phyloP scores from a whole-genome alignment of 2,113 vertebrate species.

The Gambusia affinis region DNA sequence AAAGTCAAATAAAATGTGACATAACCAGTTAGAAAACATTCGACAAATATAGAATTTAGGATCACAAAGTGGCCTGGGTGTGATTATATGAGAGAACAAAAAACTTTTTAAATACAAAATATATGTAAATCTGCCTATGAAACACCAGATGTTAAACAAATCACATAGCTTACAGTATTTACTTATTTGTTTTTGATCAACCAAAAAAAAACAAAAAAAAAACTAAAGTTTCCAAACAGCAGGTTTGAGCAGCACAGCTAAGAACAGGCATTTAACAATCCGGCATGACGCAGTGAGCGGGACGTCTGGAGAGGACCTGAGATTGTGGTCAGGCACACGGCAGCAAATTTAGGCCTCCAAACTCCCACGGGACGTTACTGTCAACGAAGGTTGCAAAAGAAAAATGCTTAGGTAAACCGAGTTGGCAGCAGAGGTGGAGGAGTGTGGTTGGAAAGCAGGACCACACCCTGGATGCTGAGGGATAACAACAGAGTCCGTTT shows the following conservation, averaged over 20 bases:
- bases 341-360: constrained; percentile 26
- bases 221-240: not conserved
- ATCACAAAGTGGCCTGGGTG: too few relatives aligned
- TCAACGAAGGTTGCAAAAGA: constrained; percentile 15
- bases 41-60: too few relatives aligned
- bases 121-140: not conserved
- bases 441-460: constrained; percentile 44
- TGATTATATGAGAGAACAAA: too few relatives aligned
- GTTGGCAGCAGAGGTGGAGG: constrained; percentile 45
- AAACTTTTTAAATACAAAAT: too few relatives aligned
- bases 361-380: constrained; percentile 36
- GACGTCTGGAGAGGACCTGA: constrained; percentile 18
- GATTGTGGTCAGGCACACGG: constrained; percentile 35
- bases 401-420: constrained; percentile 43
- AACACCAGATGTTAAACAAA: not conserved
- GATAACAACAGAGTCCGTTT: constrained; percentile 31
- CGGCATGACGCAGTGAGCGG: constrained; percentile 37
- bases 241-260: constrained; percentile 19
- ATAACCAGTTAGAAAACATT: too few relatives aligned
- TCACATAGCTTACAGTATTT: not conserved
- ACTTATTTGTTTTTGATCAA: not conserved
- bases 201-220: not conserved
- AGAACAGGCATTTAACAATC: constrained; percentile 45
- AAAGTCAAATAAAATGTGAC: too few relatives aligned
- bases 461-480: constrained; percentile 42